Percentiles rank a stretch among this genome's conserved stretches.
phyloP scores from a whole-genome alignment of 2,888 invertebrate genomes.

The Lordiphosa andalusiaca region DNA sequence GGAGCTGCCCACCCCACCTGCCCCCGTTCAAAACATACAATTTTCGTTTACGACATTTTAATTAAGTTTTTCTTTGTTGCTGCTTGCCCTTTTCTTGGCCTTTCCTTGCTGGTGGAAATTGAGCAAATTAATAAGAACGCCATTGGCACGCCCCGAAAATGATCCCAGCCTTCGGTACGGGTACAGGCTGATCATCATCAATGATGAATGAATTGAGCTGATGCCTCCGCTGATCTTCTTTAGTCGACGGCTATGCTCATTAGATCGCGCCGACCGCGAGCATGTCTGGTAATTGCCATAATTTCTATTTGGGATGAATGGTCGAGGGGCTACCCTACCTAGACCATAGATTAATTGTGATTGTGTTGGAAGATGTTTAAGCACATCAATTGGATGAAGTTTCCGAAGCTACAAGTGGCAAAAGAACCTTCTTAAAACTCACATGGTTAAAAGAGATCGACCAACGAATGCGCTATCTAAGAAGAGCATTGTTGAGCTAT shows the following conservation, averaged over 20 bases:
- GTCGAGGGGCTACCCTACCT: constrained; percentile 28
- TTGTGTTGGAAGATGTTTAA: constrained; percentile 32
- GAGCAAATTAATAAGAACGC: constrained; percentile 70
- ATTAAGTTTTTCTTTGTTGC: constrained; percentile 60
- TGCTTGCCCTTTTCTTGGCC: constrained; percentile 11
- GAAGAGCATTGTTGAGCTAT: too few species aligned
- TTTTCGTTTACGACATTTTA: constrained; percentile 75
- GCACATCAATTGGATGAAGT: constrained; percentile 6
- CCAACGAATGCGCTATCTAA: too few species aligned
- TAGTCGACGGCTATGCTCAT: constrained; percentile 26
- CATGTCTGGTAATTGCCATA: constrained; percentile 66
- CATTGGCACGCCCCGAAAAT: constrained; percentile 68
- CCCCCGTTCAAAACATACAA: constrained; percentile 57
- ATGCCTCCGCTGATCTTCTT: constrained; percentile 20
- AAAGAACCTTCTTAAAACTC: too few species aligned
- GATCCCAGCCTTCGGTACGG: constrained; percentile 15
- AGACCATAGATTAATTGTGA: constrained; percentile 62
- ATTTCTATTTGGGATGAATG: constrained; percentile 42
- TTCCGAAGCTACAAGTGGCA: neutral
- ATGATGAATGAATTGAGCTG: constrained; percentile 69
- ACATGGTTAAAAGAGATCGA: too few species aligned
- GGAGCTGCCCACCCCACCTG: constrained; percentile 51
- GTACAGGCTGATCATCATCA: constrained; percentile 50
- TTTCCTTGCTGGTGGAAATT: constrained; percentile 50
- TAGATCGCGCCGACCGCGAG: constrained; percentile 46